Evolutionary conservation across 2,888 invertebrate species (phyloP).

Genomic region (Drosophila setosimentum): DNA sequence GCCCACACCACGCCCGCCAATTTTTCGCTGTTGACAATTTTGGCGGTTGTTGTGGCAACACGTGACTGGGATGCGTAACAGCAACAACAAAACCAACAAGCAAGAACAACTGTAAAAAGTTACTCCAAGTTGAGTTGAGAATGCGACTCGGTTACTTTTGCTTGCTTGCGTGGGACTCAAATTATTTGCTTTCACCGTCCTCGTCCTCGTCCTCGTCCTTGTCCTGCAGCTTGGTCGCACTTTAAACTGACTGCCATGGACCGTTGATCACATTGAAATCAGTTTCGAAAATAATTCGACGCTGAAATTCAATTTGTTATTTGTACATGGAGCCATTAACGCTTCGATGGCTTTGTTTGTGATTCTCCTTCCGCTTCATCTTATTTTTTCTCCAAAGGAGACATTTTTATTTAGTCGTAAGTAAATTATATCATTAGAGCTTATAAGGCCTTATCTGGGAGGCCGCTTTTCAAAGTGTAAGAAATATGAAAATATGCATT

Average conservation of each 20-base stretch:
- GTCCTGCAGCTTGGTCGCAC: conserved; percentile 24
- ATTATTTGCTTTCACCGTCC: conserved; percentile 41
- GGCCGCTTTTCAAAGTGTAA: background rate
- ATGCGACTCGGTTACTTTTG: conserved; percentile 42
- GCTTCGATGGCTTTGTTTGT: conserved; percentile 71
- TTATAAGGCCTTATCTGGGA: conserved; percentile 54
- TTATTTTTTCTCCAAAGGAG: conserved; percentile 6
- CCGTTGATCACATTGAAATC: conserved; percentile 79
- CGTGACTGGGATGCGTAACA: conserved; percentile 78
- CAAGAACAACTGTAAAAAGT: conserved; percentile 49
- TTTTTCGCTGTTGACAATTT: conserved; percentile 81
- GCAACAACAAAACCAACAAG: conserved; percentile 11
- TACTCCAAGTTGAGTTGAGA: conserved; percentile 41
- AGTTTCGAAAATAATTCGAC: conserved; percentile 78
- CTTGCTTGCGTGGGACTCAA: conserved; percentile 39
- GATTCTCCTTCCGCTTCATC: conserved; percentile 23
- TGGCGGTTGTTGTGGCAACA: conserved; percentile 80
- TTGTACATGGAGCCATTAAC: conserved; percentile 74
- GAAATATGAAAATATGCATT: conserved; percentile 30
- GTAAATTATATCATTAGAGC: conserved; percentile 75
- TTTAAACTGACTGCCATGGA: conserved; percentile 69
- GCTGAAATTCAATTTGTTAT: conserved; percentile 79
- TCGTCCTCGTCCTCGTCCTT: conserved; percentile 6
- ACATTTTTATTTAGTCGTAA: conserved; percentile 63
- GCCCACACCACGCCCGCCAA: conserved; percentile 75